Evolutionary conservation across 2,797 vertebrate genomes (phyloP), one percentile per base, ranked within the genome.

Genomic region (Pangasius macronema): DNA sequence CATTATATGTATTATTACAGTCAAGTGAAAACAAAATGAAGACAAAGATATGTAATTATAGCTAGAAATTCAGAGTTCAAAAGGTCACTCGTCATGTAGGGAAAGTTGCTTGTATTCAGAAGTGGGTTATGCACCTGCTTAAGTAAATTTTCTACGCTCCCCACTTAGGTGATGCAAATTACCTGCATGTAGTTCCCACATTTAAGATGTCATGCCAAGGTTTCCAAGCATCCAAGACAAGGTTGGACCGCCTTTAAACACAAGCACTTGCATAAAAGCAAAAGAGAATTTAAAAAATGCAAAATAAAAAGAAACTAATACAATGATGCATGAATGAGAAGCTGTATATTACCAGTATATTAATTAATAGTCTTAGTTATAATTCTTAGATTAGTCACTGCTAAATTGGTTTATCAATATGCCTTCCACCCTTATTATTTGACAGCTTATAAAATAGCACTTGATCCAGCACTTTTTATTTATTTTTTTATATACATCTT

Each of bases 51-150:
- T 49, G 11, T 55, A 33, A 22, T 30, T 33, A 33, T 33, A 53
- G 27, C 18, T 10, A 33, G 3, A 55, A 18, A 51, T 20, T 36
- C 27, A 49, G 33, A 30, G 63, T 18, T 51, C 11, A 51, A 51
- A 51, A 76, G 95, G 94, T 96, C 95, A 96, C 95, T 95, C 95
- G 95, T 93, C 95, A 94, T 22, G 10, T 27, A 2, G 30, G 8
- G 20, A 20, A 79, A 36, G 53, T 80, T 39, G 33, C 77, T 36
- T 59, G 22, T 80, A 14, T 81, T 16, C 36, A 81, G 55, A 61
- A 81, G 36, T 20, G 8, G 77, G 77, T 80, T 57, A 57, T 11
- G 3, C 77, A 24, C 53, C 20, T 39, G 22, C 22, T 42, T 39
- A 42, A n/a, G 13, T 57, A 81, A 6, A 16, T 27, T 65, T 82